A percentile compares a stretch with the other conserved stretches of the same genome.
phyloP scores from a whole-genome alignment of 2,797 vertebrate genomes.

The Momotus momota region DNA sequence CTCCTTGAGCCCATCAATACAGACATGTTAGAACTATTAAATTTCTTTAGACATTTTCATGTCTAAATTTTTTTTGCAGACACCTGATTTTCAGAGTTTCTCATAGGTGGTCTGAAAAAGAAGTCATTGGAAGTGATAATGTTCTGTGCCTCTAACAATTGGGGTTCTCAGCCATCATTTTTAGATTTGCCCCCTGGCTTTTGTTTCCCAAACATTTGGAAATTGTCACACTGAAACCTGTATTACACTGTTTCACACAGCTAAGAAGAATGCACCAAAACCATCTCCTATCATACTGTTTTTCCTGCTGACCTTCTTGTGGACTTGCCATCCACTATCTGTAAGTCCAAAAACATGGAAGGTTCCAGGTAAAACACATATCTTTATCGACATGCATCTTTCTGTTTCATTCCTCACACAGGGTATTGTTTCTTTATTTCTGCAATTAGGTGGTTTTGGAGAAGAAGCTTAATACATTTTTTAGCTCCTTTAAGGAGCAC shows the following conservation, averaged over 20 bases:
- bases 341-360: not conserved
- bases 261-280: not conserved
- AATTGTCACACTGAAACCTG: not conserved
- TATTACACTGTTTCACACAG: too few species aligned
- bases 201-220: not conserved
- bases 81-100: not conserved
- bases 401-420: not conserved
- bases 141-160: not conserved
- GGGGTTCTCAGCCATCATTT: not conserved
- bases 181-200: not conserved
- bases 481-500: not conserved
- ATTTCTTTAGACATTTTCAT: not conserved
- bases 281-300: not conserved
- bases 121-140: not conserved
- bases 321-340: not conserved
- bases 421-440: not conserved
- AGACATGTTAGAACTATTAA: not conserved
- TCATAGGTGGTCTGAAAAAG: fast-evolving
- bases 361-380: not conserved
- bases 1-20: not conserved
- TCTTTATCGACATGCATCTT: not conserved
- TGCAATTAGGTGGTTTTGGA: not conserved
- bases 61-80: not conserved
- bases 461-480: not conserved
- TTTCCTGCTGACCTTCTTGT: not conserved